Conservation (phyloP, 1,140 invertebrate genomes). For the Drosophila rhopaloa region DNA sequence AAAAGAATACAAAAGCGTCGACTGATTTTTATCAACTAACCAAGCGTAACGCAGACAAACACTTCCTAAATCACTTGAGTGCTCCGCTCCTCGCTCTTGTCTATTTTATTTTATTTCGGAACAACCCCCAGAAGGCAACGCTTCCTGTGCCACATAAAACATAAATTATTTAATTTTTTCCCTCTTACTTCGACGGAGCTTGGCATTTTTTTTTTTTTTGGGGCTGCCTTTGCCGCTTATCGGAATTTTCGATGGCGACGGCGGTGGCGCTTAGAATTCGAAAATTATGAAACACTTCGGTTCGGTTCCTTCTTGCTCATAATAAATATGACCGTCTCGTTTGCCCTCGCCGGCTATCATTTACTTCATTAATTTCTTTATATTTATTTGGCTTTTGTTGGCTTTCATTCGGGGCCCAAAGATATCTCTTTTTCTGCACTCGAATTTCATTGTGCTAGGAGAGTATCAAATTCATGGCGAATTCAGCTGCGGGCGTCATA, state of each 20-base stretch:
- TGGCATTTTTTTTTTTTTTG: conserved; percentile 3
- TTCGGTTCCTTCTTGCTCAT: not conserved
- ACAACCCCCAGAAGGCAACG: conserved; percentile 60
- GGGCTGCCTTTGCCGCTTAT: conserved; percentile 38
- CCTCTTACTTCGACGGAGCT: conserved; percentile 6
- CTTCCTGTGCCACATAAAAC: conserved; percentile 79
- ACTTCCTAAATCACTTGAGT: conserved; percentile 84
- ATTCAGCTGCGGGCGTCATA: conserved; percentile 19
- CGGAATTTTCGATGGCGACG: conserved; percentile 58
- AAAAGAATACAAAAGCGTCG: conserved; percentile 62
- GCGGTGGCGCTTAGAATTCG: conserved; percentile 60
- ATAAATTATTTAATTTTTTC: conserved; percentile 81
- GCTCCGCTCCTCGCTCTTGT: conserved; percentile 16
- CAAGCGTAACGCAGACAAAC: conserved; percentile 84
- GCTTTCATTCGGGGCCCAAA: conserved; percentile 15
- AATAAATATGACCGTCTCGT: conserved; percentile 3
- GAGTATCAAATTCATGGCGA: conserved; percentile 21
- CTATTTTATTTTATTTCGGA: conserved; percentile 45
- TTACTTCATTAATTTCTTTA: conserved; percentile 77
- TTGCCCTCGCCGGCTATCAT: conserved; percentile 32
- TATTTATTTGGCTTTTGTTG: conserved; percentile 56
- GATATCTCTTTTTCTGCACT: not conserved
- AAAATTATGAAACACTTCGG: conserved; percentile 81
- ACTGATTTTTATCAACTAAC: conserved; percentile 84
- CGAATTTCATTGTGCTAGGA: conserved; percentile 13